Evolutionary conservation across 2,888 invertebrate species (phyloP).

Genomic region (Rotaria magnacalcarata): DNA sequence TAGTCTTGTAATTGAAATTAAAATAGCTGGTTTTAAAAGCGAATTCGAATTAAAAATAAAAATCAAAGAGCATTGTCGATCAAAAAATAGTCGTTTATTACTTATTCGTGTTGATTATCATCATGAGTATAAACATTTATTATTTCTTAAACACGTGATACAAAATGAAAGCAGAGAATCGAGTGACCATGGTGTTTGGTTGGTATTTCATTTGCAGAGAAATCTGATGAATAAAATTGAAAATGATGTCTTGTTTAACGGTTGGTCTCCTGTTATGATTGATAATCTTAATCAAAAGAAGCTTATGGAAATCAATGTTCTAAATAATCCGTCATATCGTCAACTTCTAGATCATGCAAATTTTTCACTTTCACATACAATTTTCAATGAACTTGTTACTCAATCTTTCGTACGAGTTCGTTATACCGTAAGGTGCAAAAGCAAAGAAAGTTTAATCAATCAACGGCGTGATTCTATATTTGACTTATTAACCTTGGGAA

Average conservation of each 20-base stretch:
- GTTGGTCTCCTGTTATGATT: neutral
- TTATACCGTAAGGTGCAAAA: neutral
- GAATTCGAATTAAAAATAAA: neutral
- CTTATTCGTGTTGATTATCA: constrained; percentile 4
- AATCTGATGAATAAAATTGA: neutral
- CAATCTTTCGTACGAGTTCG: neutral
- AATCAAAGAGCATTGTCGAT: neutral
- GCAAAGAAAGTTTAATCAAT: neutral
- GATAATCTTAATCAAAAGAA: neutral
- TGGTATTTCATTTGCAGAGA: neutral
- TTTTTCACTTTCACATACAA: neutral
- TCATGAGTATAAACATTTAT: neutral
- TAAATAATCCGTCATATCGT: neutral
- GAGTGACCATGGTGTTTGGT: neutral
- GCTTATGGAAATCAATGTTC: neutral
- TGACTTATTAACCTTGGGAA: neutral
- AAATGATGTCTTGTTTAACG: neutral
- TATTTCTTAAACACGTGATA: neutral
- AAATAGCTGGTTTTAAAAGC: neutral
- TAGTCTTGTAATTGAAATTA: neutral
- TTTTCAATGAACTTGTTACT: neutral
- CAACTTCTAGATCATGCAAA: neutral
- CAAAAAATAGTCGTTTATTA: neutral
- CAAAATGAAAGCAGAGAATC: neutral
- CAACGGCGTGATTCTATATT: neutral